Base-by-base conservation (phyloP, 2,888 invertebrate species). In the Agrilus biguttatus region DNA sequence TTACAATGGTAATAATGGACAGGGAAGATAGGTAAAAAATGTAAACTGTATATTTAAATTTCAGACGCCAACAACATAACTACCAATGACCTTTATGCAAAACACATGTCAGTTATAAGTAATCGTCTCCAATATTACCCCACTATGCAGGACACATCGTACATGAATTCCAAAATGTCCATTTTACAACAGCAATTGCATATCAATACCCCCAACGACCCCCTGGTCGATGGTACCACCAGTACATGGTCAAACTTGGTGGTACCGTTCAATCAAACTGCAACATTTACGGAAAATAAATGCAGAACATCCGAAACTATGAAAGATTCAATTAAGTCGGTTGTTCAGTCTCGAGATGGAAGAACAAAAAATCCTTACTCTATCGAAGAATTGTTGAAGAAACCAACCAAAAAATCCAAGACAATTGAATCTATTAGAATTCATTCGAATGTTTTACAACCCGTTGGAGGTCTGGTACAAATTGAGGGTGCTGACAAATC, bases 321-420 rank as follows among this genome's bases (percentile, higher is more conserved):
- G n/a, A n/a, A n/a, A n/a, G n/a, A n/a, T n/a, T 8, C 28, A 4
- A 28, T 28, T 28, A 28, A 28, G 10, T 28, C 28, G 6, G 50
- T 53, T 10, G 53, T 57, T 39, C 51, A 53, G 33, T 53, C 50
- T 45, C 54, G 55, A 8, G 53, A 53, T 56, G 63, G 45, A 50
- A 74, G 73, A 49, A 82, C 86, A 61, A 77, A 81, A 48, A 88
- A 86, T 59, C 87, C 88, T 0, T 90, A 89, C 58, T 88, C 88
- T 2, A 90, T 90, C 58, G 89, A 88, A 53, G 89, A 89, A 57
- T 62, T 89, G 8, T 59, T 89, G 23, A 89, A 88, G 59, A 86
- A 86, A 53, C 86, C 86, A 0, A 80, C 78, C 49, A 81, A 79
- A 57, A 74, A 74, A 53, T 63, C 66, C 8, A 64, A 62, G 51